Conservation (phyloP, 2,797 vertebrate species). For the Sebastes kiyomatsui region DNA sequence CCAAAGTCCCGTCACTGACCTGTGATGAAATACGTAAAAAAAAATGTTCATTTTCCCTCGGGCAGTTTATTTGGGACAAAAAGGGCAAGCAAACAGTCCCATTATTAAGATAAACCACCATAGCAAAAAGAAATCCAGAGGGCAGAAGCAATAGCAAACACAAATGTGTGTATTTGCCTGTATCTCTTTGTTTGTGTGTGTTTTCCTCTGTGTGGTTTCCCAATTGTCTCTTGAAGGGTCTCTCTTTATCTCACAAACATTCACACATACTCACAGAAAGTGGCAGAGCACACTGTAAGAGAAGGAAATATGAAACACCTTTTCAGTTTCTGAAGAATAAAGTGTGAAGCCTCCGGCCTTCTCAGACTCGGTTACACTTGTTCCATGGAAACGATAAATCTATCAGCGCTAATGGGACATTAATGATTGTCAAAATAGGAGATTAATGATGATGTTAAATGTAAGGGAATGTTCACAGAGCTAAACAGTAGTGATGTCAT, state of each 20-base stretch:
- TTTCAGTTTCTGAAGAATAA: neutral
- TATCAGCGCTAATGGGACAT: neutral
- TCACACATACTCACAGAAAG: neutral
- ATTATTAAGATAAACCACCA: conserved; percentile 51
- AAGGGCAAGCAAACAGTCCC: conserved; percentile 35
- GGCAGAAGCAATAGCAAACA: conserved; percentile 21
- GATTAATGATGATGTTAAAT: neutral
- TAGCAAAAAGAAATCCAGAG: conserved; percentile 19
- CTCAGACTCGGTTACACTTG: neutral
- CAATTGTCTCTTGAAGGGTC: neutral
- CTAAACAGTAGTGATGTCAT: neutral
- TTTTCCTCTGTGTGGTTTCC: neutral
- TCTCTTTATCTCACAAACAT: neutral
- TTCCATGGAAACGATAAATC: neutral
- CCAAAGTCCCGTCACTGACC: conserved; percentile 21
- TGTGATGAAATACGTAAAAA: conserved; percentile 29
- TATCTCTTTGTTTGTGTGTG: neutral
- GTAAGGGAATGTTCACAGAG: neutral
- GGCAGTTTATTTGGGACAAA: conserved; percentile 36
- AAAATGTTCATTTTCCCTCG: conserved; percentile 12
- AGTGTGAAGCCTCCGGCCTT: neutral
- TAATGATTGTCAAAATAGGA: neutral
- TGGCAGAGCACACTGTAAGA: neutral
- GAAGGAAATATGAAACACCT: neutral
- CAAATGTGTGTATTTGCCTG: neutral